Evolutionary conservation across 2,113 vertebrate species (phyloP), one percentile per base, ranked within the genome.

Genomic region (Platanista minor): DNA sequence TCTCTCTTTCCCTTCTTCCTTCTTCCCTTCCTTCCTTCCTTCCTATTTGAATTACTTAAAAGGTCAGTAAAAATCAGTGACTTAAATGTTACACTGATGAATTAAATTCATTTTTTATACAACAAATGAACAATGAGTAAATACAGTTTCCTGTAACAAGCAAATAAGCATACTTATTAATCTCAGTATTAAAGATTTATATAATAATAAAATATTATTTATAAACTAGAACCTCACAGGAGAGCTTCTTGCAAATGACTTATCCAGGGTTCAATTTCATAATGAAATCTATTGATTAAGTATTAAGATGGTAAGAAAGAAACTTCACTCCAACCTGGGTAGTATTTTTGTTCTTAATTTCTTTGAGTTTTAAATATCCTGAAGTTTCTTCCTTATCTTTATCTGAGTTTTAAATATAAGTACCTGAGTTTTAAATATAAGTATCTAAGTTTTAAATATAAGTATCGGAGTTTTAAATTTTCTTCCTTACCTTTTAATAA

Each of bases 21-120:
- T 23, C 59, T 8, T 62, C 11, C 64, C 43, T 23, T 59, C 49
- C 29, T 71, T 59, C 49, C 29, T 71, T 49, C 14, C 23, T 87
- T 41, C 29, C 25, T 91, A 54, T 62, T 59, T 81, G 61, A 98
- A 77, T 94, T 93, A 82, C 67, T 95, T 66, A 81, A 88, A 90
- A 89, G 33, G 9, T 67, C 17, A 78, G 66, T 43, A 94, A 46
- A 93, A 59, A 80, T 94, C 59, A 81, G 4, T 88, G 43, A 43
- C 29, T 90, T 90, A 52, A 95, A 69, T 89, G 72, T 72, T 86
- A 95, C 12, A 72, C 83, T 54, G 9, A 72, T 83, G 54, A 93
- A 43, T 93, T 69, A 90, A 90, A 88, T 94, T 86, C 46, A 90
- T 87, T 85, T 81, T n/a, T 94, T 64, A 71, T 29, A 43, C 72